phyloP scores from a whole-genome alignment of 2,113 vertebrate genomes.

The Struthidea cinerea region DNA sequence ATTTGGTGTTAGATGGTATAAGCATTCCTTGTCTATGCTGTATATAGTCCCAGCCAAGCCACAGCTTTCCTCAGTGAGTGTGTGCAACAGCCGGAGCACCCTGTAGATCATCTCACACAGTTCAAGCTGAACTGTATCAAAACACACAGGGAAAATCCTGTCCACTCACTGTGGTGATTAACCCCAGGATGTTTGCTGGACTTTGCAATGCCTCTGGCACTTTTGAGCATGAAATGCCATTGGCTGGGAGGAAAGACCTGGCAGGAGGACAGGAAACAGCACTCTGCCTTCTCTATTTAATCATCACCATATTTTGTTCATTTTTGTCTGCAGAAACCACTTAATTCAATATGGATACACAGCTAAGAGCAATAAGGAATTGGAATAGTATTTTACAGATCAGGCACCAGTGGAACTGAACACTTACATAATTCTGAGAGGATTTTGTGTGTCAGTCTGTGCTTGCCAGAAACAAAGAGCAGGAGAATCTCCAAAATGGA shows the following conservation, averaged over 20 bases:
- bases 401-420: background rate
- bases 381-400: background rate
- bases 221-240: background rate
- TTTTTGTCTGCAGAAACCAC: background rate
- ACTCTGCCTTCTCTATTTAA: background rate
- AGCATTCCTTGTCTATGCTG: background rate
- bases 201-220: background rate
- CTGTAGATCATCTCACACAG: background rate
- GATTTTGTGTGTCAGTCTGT: background rate
- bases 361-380: background rate
- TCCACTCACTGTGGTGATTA: background rate
- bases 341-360: background rate
- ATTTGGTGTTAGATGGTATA: background rate
- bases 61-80: accelerated
- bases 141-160: background rate
- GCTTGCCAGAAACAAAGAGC: background rate
- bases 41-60: background rate
- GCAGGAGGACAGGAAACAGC: background rate
- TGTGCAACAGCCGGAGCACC: background rate
- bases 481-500: background rate
- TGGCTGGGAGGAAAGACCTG: background rate
- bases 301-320: background rate
- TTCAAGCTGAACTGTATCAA: background rate
- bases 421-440: background rate
- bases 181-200: background rate